These are phyloP conservation scores for Prionailurus viverrinus DNA, from an alignment of 2,113 vertebrate genomes.

Conservation along the genomic window DNA sequence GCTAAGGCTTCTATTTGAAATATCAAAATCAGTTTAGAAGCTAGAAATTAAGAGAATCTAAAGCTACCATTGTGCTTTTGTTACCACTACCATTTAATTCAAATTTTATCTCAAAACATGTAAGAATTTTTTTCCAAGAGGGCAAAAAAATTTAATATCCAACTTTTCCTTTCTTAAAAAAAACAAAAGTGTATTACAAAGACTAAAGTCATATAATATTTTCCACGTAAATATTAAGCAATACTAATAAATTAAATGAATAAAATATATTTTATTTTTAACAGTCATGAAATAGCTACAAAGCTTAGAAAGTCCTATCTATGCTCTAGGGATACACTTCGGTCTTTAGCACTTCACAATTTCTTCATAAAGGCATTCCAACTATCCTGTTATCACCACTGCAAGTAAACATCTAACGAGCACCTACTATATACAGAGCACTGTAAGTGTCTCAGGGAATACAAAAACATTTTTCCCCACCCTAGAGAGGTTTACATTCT, in stretches of 20 bases:
- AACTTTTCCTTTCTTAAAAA: background rate
- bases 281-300: background rate
- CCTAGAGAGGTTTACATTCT: background rate
- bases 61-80: background rate
- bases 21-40: constrained; percentile 32
- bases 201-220: constrained; percentile 27
- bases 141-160: background rate
- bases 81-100: background rate
- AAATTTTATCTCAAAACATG: background rate
- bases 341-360: background rate
- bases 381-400: background rate
- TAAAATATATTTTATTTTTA: constrained; percentile 36
- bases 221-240: background rate
- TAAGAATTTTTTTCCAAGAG: background rate
- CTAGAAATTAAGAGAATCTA: constrained; percentile 38
- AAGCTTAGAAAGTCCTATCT: background rate
- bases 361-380: background rate
- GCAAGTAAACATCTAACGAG: background rate
- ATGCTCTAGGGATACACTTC: background rate
- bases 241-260: background rate
- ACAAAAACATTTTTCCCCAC: background rate
- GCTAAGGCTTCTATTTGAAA: constrained; percentile 38
- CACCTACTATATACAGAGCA: background rate
- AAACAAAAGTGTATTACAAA: background rate
- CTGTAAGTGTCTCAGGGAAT: background rate